phyloP scores from a whole-genome alignment of 2,113 vertebrate species.

The Eubucco bourcierii region DNA sequence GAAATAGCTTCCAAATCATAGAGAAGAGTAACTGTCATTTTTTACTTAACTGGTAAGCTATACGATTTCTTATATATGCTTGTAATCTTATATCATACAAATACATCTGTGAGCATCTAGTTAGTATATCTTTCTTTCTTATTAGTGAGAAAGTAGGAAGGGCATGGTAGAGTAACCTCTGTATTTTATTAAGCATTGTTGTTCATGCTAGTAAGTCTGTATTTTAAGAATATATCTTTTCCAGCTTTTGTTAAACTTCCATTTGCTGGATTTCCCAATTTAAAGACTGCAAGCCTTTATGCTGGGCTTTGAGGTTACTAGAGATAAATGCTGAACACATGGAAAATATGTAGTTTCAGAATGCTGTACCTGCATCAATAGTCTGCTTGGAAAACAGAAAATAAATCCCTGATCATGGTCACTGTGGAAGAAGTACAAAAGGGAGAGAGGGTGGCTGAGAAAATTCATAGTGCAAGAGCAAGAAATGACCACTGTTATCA shows the following conservation, averaged over 20 bases:
- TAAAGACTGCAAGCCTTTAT: not conserved
- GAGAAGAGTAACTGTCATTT: not conserved
- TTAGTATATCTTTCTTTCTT: not conserved
- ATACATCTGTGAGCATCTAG: not conserved
- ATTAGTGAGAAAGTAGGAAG: not conserved
- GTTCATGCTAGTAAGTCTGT: not conserved
- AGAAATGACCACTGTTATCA: slow-evolving; percentile 12
- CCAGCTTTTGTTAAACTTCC: not conserved
- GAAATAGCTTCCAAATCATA: not conserved
- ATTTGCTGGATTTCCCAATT: not conserved
- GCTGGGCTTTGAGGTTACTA: not conserved
- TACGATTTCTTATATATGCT: not conserved
- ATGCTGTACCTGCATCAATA: not conserved
- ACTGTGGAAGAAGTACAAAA: not conserved
- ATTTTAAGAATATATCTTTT: not conserved
- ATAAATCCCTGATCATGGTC: not conserved
- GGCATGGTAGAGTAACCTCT: not conserved
- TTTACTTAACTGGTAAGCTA: not conserved
- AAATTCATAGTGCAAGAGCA: not conserved
- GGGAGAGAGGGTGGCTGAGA: not conserved
- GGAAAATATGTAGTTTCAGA: not conserved
- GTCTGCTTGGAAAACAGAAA: not conserved
- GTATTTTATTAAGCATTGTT: not conserved
- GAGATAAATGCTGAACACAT: not conserved
- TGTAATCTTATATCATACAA: not conserved